Evolutionary conservation across 1,140 invertebrate species (phyloP).

Genomic region (Steinernema feltiae): DNA sequence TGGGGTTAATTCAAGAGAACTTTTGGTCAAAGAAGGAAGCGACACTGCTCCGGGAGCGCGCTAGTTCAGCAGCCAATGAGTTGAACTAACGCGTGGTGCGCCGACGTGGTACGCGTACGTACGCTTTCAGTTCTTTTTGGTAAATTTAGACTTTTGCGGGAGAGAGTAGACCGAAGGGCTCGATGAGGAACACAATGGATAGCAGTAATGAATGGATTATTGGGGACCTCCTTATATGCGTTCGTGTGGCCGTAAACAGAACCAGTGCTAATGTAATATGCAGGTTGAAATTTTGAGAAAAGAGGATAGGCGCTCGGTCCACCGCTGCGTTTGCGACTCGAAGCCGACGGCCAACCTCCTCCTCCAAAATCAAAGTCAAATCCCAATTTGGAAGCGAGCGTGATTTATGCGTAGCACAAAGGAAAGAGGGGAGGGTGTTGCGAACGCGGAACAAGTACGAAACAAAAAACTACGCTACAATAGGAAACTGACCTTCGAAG

Average conservation of each 20-base stretch:
- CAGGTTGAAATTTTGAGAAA: background rate
- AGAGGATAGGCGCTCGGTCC: background rate
- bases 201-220: slow-evolving; percentile 8
- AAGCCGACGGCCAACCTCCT: too few species aligned
- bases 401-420: slow-evolving; percentile 5
- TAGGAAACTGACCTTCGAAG: background rate
- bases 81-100: too few species aligned
- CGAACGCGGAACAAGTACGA: background rate
- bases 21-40: too few species aligned
- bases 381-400: background rate
- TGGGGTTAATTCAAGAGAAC: slow-evolving; percentile 10
- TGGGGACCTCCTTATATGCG: background rate
- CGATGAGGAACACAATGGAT: too few species aligned
- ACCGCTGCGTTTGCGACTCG: background rate
- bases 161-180: background rate
- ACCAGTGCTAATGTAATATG: background rate
- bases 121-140: too few species aligned
- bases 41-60: too few species aligned
- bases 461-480: background rate
- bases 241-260: background rate
- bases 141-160: background rate
- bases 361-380: too few species aligned
- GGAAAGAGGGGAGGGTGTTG: background rate
- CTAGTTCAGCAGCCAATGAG: too few species aligned
- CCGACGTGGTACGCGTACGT: too few species aligned